These are phyloP conservation scores for Taenioides sp. DNA, from an alignment of 2,797 vertebrate genomes.

Conservation along the genomic window DNA sequence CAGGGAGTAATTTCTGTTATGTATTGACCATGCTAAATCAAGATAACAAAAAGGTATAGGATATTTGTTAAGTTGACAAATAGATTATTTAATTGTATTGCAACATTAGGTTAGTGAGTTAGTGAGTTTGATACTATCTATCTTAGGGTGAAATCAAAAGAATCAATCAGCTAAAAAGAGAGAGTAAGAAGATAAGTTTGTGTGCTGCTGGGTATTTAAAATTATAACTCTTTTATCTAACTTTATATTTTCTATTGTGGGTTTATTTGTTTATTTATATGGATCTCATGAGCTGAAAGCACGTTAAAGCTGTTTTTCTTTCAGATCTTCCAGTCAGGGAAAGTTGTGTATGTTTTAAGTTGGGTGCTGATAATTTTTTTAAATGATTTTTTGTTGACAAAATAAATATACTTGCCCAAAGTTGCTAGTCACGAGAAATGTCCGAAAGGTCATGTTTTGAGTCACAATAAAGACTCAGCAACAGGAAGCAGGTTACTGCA, in stretches of 20 bases:
- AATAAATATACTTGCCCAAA: background rate
- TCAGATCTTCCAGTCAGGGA: background rate
- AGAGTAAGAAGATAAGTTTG: background rate
- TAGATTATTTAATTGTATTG: background rate
- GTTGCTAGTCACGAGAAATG: background rate
- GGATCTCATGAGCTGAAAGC: too few species aligned
- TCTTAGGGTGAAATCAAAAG: background rate
- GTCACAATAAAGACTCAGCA: background rate
- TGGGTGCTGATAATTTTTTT: background rate
- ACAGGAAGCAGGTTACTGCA: background rate
- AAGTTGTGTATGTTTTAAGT: background rate
- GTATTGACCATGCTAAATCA: background rate
- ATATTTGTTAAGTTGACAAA: background rate
- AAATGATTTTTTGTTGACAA: background rate
- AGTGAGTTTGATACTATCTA: background rate
- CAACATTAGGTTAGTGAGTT: background rate
- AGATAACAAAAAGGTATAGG: background rate
- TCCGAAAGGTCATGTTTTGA: background rate
- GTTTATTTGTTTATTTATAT: too few species aligned
- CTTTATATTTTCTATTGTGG: too few species aligned
- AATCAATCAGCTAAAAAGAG: background rate
- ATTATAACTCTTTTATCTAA: too few species aligned
- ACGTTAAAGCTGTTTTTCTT: background rate
- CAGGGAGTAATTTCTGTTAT: background rate
- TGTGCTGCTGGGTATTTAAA: background rate